These are phyloP conservation scores for Stenopsyche tienmushanensis DNA, from an alignment of 1,140 invertebrate genomes.

Conservation along the genomic window DNA sequence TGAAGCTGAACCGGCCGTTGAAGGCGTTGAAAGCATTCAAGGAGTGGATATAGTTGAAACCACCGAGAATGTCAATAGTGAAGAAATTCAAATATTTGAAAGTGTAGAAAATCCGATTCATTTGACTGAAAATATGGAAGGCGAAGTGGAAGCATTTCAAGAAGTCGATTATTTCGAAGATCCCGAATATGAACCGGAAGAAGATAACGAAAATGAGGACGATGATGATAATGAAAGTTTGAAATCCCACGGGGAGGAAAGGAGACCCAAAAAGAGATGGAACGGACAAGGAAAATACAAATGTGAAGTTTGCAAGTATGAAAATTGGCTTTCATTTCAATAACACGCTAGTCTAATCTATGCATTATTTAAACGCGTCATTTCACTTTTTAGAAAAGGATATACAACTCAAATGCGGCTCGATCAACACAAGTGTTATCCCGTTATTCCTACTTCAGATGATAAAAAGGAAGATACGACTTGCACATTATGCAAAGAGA, in stretches of 20 bases:
- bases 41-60: not conserved
- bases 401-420: slow-evolving; percentile 13
- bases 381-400: slow-evolving; percentile 8
- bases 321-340: not conserved
- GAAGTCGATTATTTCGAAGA: slow-evolving; percentile 21
- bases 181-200: slow-evolving; percentile 18
- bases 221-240: slow-evolving; percentile 15
- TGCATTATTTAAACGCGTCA: not conserved
- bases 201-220: not conserved
- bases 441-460: not conserved
- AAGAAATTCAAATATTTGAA: not conserved
- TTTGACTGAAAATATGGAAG: slow-evolving; percentile 8
- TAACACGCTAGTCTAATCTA: not conserved
- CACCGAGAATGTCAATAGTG: not conserved
- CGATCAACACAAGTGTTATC: slow-evolving; percentile 20
- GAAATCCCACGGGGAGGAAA: not conserved
- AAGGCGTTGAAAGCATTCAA: no score
- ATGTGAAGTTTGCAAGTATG: slow-evolving; percentile 20
- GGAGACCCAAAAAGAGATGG: slow-evolving; percentile 3
- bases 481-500: slow-evolving; percentile 16
- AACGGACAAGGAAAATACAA: slow-evolving; percentile 10
- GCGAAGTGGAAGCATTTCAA: slow-evolving; percentile 9
- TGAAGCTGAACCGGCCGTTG: not conserved
- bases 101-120: not conserved
- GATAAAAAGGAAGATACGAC: slow-evolving; percentile 23